These are phyloP conservation scores for Sebastes hopkinsi DNA, from an alignment of 2,797 vertebrate species.

Conservation along the genomic window DNA sequence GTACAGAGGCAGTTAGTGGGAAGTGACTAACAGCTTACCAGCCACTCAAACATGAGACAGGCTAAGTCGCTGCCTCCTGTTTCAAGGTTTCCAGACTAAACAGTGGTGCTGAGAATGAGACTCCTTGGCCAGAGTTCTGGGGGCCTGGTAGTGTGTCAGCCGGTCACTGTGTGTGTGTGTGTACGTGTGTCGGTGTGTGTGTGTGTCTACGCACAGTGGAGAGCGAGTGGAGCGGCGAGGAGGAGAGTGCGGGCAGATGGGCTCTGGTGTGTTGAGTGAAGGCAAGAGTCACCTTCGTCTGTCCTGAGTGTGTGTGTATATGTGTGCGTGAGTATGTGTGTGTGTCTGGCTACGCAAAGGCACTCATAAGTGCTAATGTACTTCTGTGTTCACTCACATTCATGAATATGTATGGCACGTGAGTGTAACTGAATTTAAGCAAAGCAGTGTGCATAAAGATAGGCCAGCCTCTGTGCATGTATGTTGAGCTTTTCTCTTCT, in stretches of 20 bases:
- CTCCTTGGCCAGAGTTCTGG: constrained; percentile 51
- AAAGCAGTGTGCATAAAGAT: neutral
- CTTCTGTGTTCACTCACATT: constrained; percentile 38
- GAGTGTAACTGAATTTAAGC: constrained; percentile 15
- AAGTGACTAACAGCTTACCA: constrained; percentile 33
- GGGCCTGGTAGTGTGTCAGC: constrained; percentile 64
- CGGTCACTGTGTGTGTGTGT: constrained; percentile 38
- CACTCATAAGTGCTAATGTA: constrained; percentile 37
- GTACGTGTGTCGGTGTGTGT: constrained; percentile 22
- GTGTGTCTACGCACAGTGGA: constrained; percentile 46
- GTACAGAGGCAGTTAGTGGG: neutral
- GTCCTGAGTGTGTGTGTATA: constrained; percentile 55
- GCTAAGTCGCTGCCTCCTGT: constrained; percentile 43
- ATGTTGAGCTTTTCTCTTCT: constrained; percentile 18
- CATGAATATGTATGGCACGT: constrained; percentile 31
- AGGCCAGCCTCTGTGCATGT: neutral
- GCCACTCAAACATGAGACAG: constrained; percentile 27
- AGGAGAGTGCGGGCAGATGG: constrained; percentile 70
- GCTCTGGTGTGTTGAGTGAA: constrained; percentile 71
- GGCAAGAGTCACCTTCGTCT: constrained; percentile 80
- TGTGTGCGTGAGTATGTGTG: neutral
- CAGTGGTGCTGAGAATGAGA: constrained; percentile 50
- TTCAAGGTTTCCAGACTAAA: constrained; percentile 66
- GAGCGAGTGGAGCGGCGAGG: constrained; percentile 42
- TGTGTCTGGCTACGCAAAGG: constrained; percentile 13